Percentiles rank a stretch among this genome's conserved stretches.
Conservation (phyloP, 2,797 vertebrate genomes). For the Halcyon badia region DNA sequence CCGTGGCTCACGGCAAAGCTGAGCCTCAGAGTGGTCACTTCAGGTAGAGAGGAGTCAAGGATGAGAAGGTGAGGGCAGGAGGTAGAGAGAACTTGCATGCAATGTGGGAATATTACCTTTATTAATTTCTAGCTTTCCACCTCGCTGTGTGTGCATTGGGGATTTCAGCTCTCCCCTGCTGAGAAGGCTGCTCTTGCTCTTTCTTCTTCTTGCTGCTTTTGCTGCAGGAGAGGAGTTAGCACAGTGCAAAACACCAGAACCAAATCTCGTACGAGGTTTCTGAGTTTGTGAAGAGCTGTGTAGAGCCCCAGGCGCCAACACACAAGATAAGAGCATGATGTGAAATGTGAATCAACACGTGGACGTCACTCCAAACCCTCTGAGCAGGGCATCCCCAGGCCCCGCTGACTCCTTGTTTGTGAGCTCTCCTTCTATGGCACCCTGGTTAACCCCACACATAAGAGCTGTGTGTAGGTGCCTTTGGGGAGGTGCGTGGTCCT, state of each 20-base stretch:
- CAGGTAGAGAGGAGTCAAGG: neutral
- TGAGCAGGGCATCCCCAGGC: neutral
- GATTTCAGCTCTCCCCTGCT: neutral
- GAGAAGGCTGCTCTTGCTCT: neutral
- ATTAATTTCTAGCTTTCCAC: neutral
- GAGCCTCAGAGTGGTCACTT: neutral
- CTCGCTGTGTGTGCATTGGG: fast-evolving
- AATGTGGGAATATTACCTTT: neutral
- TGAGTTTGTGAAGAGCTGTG: neutral
- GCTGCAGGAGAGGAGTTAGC: neutral
- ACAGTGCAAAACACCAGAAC: neutral
- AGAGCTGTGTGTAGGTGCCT: neutral
- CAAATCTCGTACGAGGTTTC: neutral
- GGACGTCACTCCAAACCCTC: neutral
- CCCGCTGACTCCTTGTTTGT: neutral
- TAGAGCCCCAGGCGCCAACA: neutral
- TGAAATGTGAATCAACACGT: neutral
- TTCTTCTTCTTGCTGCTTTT: neutral
- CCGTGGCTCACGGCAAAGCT: neutral
- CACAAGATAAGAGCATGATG: fast-evolving
- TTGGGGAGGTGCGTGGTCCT: neutral
- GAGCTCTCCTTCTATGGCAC: neutral
- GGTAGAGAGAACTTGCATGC: neutral
- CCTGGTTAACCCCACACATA: fast-evolving
- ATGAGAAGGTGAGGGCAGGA: neutral